Base-by-base conservation (phyloP, 2,113 vertebrate genomes). In the Zosterops borbonicus region DNA sequence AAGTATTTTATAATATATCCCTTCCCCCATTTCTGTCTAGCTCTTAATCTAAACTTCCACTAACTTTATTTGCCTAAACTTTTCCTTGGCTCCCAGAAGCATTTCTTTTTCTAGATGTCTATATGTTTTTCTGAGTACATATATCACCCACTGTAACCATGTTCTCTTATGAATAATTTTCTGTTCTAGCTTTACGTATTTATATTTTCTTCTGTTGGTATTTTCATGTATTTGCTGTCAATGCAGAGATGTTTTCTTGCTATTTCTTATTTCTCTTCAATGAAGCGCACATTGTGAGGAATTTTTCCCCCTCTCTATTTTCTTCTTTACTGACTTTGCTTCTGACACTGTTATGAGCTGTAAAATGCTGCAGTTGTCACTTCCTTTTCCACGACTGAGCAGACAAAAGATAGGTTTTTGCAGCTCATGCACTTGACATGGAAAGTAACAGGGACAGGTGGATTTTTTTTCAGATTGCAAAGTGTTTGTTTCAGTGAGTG, bases 301-400 rank as follows among this genome's bases (percentile, higher is more conserved):
- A 15, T 28, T 56, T 55, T 59, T 77, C 21, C 44, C 2, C 18
- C 22, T 56, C 31, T 64, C 4, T 69, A 31, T 80, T 76, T 89
- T 73, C 19, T 69, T 77, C 29, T 50, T 83, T 83, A 80, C 29
- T 70, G 46, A 49, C 37, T 95, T 93, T 46, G 37, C 9, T 88
- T 85, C 71, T 88, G 63, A 83, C 82, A 83, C 10, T 37, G 9
- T 53, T 85, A 92, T 29, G 33, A 90, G 55, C 62, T 90, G 58
- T 44, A 83, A 94, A 92, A 58, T 58, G 50, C 55, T 83, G 53
- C 31, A 71, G 53, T 63, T 94, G 92, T 94, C 94, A 90, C 55
- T 94, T 96, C 10, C 6, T 84, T 76, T 94, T 83, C 85, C 71
- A 58, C 0, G 1, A 58, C 22, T 33, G 49, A 95, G 63, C 44